Evolutionary conservation across 2,797 vertebrate species (phyloP).

Genomic region (Sebastolobus alascanus): DNA sequence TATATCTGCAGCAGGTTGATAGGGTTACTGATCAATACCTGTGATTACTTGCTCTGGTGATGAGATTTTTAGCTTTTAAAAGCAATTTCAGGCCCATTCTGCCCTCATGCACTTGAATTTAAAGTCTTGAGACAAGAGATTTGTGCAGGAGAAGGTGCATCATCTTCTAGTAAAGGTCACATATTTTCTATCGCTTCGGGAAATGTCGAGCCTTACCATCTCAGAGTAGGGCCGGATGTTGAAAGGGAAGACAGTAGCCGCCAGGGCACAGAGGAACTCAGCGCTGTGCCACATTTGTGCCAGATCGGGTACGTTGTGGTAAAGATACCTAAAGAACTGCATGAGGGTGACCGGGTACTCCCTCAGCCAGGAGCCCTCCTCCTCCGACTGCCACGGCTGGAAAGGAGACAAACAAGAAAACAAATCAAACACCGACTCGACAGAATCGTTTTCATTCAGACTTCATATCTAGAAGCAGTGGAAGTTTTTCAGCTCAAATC

Average conservation of each 20-base stretch:
- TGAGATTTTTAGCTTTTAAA: conserved; percentile 11
- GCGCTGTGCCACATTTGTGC: conserved; percentile 96
- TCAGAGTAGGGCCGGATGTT: conserved; percentile 98
- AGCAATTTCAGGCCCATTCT: background rate
- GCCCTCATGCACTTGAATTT: background rate
- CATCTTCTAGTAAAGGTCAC: background rate
- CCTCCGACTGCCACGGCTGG: conserved; percentile 99
- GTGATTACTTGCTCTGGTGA: conserved; percentile 15
- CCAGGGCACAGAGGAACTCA: conserved; percentile 95
- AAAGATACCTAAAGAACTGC: conserved; percentile 98
- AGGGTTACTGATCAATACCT: conserved; percentile 17
- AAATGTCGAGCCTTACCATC: conserved; percentile 87
- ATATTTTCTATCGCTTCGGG: background rate
- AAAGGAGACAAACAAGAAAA: conserved; percentile 1
- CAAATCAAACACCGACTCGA: background rate
- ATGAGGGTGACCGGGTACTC: conserved; percentile 98
- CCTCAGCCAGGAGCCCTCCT: conserved; percentile 98
- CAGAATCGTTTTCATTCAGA: background rate
- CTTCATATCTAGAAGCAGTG: background rate
- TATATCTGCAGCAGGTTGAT: background rate
- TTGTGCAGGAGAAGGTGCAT: background rate
- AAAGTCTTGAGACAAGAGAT: background rate
- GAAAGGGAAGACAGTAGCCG: conserved; percentile 96
- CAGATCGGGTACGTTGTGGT: conserved; percentile 97
- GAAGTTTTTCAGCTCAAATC: background rate